These are phyloP conservation scores for Ooceraea biroi DNA, from an alignment of 1,140 invertebrate species.

Conservation along the genomic window DNA sequence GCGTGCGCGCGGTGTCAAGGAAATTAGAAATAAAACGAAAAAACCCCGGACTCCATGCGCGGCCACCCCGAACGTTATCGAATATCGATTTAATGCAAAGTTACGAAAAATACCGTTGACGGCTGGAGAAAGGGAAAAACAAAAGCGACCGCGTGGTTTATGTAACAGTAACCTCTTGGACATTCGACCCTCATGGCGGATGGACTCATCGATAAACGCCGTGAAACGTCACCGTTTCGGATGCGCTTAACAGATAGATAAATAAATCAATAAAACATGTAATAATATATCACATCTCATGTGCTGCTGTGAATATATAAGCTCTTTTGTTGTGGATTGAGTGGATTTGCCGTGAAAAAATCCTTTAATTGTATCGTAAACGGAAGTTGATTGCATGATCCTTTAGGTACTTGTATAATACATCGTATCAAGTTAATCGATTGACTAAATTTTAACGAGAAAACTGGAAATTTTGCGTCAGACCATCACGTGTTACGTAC, in stretches of 20 bases:
- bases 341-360: neutral
- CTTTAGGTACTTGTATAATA: too few species aligned
- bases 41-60: conserved; percentile 8
- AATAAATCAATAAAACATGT: conserved; percentile 50
- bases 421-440: too few species aligned
- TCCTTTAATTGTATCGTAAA: neutral
- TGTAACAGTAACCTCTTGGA: conserved; percentile 55
- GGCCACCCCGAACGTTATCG: conserved; percentile 12
- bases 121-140: conserved; percentile 36
- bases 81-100: conserved; percentile 68
- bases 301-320: neutral
- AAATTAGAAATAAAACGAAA: conserved; percentile 65
- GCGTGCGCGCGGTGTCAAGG: conserved; percentile 51
- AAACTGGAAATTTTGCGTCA: neutral
- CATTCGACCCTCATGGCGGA: conserved; percentile 40
- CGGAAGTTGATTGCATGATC: too few species aligned
- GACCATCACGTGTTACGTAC: neutral
- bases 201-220: conserved; percentile 39
- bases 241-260: conserved; percentile 11
- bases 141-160: conserved; percentile 48
- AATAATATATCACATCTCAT: conserved; percentile 11
- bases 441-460: too few species aligned
- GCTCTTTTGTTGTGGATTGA: neutral
- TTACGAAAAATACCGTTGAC: conserved; percentile 60
- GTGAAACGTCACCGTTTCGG: conserved; percentile 24